Base-by-base conservation (phyloP, 1,140 invertebrate genomes). In the Aphelinus certus region DNA sequence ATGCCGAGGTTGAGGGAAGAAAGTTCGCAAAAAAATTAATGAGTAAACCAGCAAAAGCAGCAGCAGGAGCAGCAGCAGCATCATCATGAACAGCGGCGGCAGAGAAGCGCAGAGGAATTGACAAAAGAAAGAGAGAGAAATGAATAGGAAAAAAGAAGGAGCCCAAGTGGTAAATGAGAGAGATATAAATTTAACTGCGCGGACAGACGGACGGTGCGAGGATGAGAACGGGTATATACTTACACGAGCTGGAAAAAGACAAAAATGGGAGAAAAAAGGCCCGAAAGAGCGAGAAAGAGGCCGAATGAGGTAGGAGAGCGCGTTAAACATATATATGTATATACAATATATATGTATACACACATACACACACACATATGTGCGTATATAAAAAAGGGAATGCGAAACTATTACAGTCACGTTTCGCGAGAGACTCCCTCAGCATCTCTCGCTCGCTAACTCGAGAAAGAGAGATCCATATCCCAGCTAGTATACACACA, bases 321-420 rank as follows among this genome's bases (percentile, higher is more conserved):
- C 71, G 71, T 67, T 73, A 73, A 73, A 73, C 56, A 72, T 66
- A 51, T 65, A 26, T 26, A 26, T 26, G 26, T 26, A 26, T 26
- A 26, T 26, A 26, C 26, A 26, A 26, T 26, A 26, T 26, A 26
- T 26, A 53, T 9, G 51, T 53, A 9, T 53, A 53, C 51, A 4
- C 9, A 26, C 26, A 53, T 53, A 53, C 9, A 53, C 51, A 9
- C 51, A 9, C 51, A 9, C 9, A 9, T 53, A 53, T 53, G 51
- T 53, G 9, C 51, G 51, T 53, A 53, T 26, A 51, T 67, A 73
- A 73, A 73, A 73, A 73, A 73, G 49, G 71, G 64, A 73, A 73
- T 73, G 71, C 63, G 71, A 73, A 73, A 73, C 71, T 73, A 73
- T 73, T 73, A 73, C 71, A 73, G 71, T 73, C 71, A 67, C 71